Evolutionary conservation across 2,888 invertebrate species (phyloP).

Genomic region (Neelides folsomi): DNA sequence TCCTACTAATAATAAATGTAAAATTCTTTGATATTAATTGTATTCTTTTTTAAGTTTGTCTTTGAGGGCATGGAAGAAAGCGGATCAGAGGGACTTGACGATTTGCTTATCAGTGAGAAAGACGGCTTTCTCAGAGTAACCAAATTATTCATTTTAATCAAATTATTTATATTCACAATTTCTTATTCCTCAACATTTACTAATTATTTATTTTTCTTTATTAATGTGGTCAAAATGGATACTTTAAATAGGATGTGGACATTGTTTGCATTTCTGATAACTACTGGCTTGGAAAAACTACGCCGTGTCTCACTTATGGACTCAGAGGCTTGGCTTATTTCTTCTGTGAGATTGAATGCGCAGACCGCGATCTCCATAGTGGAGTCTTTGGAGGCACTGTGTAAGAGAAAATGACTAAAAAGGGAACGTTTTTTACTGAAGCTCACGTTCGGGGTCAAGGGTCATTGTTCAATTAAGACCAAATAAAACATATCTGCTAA

Average conservation of each 20-base stretch:
- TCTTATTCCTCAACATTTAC: too few relatives aligned
- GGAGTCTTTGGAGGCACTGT: constrained; percentile 91
- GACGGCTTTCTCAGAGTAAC: constrained; percentile 54
- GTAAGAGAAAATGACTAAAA: constrained; percentile 41
- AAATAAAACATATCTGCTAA: too few relatives aligned
- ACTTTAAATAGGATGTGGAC: constrained; percentile 55
- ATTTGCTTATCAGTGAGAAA: constrained; percentile 55
- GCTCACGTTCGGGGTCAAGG: too few relatives aligned
- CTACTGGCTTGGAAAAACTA: constrained; percentile 92
- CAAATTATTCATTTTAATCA: too few relatives aligned
- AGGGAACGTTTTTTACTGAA: too few relatives aligned
- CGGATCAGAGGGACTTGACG: constrained; percentile 90
- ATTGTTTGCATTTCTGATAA: constrained; percentile 97
- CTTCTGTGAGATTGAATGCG: constrained; percentile 71
- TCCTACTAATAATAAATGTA: not conserved
- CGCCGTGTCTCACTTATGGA: constrained; percentile 94
- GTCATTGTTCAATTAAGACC: too few relatives aligned
- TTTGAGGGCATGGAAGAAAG: constrained; percentile 99
- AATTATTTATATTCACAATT: too few relatives aligned
- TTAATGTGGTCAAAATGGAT: too few relatives aligned
- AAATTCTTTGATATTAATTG: not conserved
- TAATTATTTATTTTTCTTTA: too few relatives aligned
- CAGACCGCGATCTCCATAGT: constrained; percentile 84
- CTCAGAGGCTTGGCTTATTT: constrained; percentile 90
- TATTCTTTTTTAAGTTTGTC: constrained; percentile 50